These are phyloP conservation scores for Cetonia aurata DNA, from an alignment of 2,888 invertebrate genomes.

Conservation along the genomic window DNA sequence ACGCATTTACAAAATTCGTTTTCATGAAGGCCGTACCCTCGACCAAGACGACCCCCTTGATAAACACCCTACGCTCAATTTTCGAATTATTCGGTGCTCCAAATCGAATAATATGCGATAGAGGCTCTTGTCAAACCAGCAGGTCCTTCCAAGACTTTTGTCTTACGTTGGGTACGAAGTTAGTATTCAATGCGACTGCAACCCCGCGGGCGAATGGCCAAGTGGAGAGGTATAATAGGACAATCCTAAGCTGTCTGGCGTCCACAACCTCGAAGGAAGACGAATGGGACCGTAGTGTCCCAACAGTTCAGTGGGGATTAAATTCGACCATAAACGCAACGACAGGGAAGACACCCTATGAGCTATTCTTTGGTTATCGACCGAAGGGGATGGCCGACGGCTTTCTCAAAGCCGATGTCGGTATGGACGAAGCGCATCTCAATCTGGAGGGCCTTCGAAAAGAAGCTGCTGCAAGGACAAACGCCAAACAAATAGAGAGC, in stretches of 20 bases:
- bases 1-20: conserved; percentile 61
- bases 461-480: background rate
- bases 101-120: conserved; percentile 32
- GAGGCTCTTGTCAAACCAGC: conserved; percentile 59
- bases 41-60: no score
- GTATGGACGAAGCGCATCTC: background rate
- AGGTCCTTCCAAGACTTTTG: conserved; percentile 56
- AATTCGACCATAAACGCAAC: conserved; percentile 29
- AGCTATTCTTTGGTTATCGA: conserved; percentile 51
- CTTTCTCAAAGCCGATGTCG: conserved; percentile 35
- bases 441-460: background rate
- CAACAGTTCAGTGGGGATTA: conserved; percentile 26
- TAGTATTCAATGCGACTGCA: conserved; percentile 52
- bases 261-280: conserved; percentile 18
- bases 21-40: conserved; percentile 51
- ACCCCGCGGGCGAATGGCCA: conserved; percentile 51
- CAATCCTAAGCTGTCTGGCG: conserved; percentile 25
- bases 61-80: no score
- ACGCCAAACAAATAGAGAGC: background rate
- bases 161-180: conserved; percentile 49
- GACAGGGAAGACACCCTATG: conserved; percentile 30
- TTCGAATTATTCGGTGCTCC: no score
- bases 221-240: conserved; percentile 34
- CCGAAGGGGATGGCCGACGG: conserved; percentile 51
- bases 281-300: conserved; percentile 10